Evolutionary conservation across 2,797 vertebrate species (phyloP).

Genomic region (Coregonus sp.): DNA sequence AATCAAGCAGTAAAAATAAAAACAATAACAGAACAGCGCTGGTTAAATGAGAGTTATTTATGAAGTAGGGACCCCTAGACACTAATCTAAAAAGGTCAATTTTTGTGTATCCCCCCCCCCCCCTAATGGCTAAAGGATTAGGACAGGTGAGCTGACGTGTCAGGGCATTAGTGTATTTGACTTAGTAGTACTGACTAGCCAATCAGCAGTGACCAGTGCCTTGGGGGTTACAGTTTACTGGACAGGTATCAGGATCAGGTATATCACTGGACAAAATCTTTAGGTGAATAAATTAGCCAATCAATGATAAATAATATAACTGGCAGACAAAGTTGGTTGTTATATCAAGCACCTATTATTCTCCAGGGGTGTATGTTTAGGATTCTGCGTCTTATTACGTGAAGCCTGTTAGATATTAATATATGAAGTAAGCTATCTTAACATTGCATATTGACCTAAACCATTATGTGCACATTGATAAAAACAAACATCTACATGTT

Average conservation of each 20-base stretch:
- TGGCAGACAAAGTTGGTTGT: neutral
- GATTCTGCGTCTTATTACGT: too few species aligned
- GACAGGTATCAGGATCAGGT: neutral
- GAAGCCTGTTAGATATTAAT: too few species aligned
- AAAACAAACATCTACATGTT: neutral
- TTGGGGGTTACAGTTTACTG: neutral
- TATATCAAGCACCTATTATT: neutral
- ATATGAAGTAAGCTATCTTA: too few species aligned
- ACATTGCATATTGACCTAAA: neutral
- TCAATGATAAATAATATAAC: neutral
- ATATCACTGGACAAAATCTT: constrained; percentile 4
- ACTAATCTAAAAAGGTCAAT: too few species aligned
- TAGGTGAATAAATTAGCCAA: neutral
- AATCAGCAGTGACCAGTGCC: constrained; percentile 12
- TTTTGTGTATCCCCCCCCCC: too few species aligned
- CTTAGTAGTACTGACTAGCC: neutral
- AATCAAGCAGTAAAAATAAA: constrained; percentile 17
- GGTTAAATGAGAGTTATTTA: constrained; percentile 19
- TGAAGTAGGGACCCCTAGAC: too few species aligned
- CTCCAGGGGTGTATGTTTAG: neutral
- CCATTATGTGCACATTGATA: neutral
- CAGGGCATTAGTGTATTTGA: constrained; percentile 2
- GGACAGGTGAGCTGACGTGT: neutral
- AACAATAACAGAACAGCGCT: neutral
- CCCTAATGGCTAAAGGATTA: too few species aligned